These are phyloP conservation scores for Paralvinella palmiformis DNA, from an alignment of 1,140 invertebrate genomes.

Conservation along the genomic window DNA sequence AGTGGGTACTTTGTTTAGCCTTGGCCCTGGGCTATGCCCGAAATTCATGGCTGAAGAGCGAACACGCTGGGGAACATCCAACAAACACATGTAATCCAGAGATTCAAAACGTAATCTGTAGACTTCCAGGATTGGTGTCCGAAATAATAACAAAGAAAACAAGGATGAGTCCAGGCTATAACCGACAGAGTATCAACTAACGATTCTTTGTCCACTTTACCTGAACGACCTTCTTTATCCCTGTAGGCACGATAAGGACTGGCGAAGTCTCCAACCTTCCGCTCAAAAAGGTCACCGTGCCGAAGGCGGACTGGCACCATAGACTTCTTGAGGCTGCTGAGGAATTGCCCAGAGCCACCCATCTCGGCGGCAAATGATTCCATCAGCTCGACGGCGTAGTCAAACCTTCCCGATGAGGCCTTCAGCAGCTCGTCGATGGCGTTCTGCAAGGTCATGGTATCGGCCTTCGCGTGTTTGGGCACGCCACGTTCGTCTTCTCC, in stretches of 20 bases:
- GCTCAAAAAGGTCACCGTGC: neutral
- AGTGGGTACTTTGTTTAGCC: too few relatives aligned
- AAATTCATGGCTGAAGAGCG: too few relatives aligned
- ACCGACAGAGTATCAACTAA: too few relatives aligned
- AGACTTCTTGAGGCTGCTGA: conserved; percentile 3
- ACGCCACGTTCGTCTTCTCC: conserved; percentile 1
- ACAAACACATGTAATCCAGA: too few relatives aligned
- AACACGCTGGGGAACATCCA: too few relatives aligned
- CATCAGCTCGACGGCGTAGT: conserved; percentile 6
- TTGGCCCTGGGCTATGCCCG: too few relatives aligned
- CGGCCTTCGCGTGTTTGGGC: neutral
- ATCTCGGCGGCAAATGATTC: conserved; percentile 6
- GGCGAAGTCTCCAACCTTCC: neutral
- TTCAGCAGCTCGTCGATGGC: conserved; percentile 10
- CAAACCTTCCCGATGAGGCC: conserved; percentile 1
- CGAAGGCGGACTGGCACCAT: neutral
- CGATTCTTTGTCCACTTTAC: too few relatives aligned
- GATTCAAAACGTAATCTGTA: too few relatives aligned
- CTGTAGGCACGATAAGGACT: neutral
- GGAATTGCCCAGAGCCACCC: neutral
- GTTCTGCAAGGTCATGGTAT: conserved; percentile 7
- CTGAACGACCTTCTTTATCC: neutral
- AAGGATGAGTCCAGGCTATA: too few relatives aligned
- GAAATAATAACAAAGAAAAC: too few relatives aligned
- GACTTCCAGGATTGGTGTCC: too few relatives aligned